A percentile compares a stretch with the other conserved stretches of the same genome.
Conservation (phyloP, 2,888 invertebrate species). For the Cantharis flavilabris region DNA sequence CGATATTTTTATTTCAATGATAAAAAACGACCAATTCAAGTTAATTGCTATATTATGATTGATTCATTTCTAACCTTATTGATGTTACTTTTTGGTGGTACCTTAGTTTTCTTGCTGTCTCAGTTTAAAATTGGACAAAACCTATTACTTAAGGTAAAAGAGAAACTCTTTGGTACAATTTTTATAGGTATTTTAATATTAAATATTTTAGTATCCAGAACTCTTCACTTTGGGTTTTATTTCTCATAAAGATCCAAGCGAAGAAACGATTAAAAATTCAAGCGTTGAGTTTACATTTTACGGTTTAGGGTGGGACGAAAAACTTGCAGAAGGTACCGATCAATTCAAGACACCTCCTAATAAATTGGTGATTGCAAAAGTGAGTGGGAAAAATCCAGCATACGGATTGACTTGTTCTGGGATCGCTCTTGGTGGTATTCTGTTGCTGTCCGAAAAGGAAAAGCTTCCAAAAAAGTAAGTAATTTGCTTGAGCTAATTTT, state of each 20-base stretch:
- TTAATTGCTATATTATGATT: constrained; percentile 66
- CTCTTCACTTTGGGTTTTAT: constrained; percentile 76
- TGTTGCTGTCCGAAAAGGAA: constrained; percentile 73
- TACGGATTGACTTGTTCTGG: constrained; percentile 82
- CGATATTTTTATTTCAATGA: constrained; percentile 70
- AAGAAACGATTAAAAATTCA: constrained; percentile 63
- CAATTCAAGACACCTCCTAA: constrained; percentile 65
- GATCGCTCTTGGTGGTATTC: constrained; percentile 73
- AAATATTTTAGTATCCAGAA: constrained; percentile 35
- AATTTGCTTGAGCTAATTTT: not conserved
- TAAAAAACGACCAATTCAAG: constrained; percentile 76
- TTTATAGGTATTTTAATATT: not conserved
- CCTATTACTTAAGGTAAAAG: constrained; percentile 63
- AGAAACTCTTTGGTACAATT: constrained; percentile 42
- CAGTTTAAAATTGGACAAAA: constrained; percentile 64
- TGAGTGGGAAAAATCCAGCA: constrained; percentile 73
- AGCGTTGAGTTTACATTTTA: constrained; percentile 71
- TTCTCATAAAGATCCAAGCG: constrained; percentile 64
- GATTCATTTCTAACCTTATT: constrained; percentile 60
- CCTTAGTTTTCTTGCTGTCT: constrained; percentile 65
- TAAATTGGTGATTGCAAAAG: constrained; percentile 68
- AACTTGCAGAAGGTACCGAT: constrained; percentile 61
- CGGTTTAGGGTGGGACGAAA: constrained; percentile 80
- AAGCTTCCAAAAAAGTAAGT: constrained; percentile 76
- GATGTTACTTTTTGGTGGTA: constrained; percentile 59